Percentiles rank a stretch among this genome's conserved stretches.
Conservation (phyloP, 2,113 vertebrate genomes). For the Cebus imitator region DNA sequence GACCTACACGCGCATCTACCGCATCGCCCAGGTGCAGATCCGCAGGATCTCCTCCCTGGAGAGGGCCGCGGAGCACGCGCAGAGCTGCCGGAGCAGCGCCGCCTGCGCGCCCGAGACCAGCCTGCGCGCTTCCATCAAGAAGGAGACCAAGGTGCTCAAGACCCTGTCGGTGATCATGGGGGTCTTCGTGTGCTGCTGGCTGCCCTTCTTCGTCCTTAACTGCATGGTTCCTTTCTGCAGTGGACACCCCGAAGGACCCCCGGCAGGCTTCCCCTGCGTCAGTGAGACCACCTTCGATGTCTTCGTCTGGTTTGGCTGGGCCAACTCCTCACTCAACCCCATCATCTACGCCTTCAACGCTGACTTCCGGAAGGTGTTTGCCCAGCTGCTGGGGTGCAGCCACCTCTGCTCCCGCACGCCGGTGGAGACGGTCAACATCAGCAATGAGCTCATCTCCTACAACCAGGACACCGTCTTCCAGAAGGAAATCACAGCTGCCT, state of each 20-base stretch:
- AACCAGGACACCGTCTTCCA: conserved; percentile 92
- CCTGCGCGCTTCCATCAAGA: conserved; percentile 90
- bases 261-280: conserved; percentile 90
- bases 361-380: conserved; percentile 95
- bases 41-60: conserved; percentile 93
- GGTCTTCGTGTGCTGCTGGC: conserved; percentile 97
- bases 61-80: conserved; percentile 92
- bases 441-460: conserved; percentile 94
- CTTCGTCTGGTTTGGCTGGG: conserved; percentile 98
- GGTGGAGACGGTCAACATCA: conserved; percentile 93
- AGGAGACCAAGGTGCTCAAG: conserved; percentile 96
- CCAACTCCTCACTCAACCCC: conserved; percentile 96
- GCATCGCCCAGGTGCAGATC: conserved; percentile 95
- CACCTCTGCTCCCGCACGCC: conserved; percentile 88
- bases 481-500: conserved; percentile 89
- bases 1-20: conserved; percentile 95
- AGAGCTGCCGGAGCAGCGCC: conserved; percentile 87
- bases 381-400: conserved; percentile 91
- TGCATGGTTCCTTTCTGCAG: conserved; percentile 96
- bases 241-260: conserved; percentile 78
- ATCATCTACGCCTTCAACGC: conserved; percentile 97
- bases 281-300: conserved; percentile 96
- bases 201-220: conserved; percentile 96
- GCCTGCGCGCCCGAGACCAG: conserved; percentile 88
- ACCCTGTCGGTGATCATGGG: conserved; percentile 96